Percentiles rank a stretch among this genome's conserved stretches.
Evolutionary conservation across 2,888 invertebrate genomes (phyloP).

Genomic region (Sialis fuliginosa): DNA sequence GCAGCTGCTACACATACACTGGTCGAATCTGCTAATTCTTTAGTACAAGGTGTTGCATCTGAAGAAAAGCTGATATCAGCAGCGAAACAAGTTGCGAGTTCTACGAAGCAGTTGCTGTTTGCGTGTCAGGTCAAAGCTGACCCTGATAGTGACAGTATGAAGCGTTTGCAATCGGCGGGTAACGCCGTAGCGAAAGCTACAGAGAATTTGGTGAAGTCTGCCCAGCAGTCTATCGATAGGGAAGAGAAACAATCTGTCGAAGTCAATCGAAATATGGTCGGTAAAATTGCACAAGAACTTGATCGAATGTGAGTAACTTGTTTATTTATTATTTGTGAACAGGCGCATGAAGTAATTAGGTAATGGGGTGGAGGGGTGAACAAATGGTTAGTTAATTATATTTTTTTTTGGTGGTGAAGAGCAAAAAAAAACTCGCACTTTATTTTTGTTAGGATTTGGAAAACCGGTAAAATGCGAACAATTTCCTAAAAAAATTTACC

Average conservation of each 20-base stretch:
- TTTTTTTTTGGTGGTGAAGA: no score
- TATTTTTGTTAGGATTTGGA: no score
- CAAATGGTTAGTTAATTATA: no score
- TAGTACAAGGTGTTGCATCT: slow-evolving; percentile 83
- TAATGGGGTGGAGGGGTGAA: no score
- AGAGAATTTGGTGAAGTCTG: slow-evolving; percentile 89
- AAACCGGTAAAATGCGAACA: no score
- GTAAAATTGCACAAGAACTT: slow-evolving; percentile 92
- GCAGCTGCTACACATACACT: slow-evolving; percentile 95
- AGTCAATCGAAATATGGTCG: slow-evolving; percentile 85
- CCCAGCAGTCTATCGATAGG: slow-evolving; percentile 77
- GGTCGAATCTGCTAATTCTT: slow-evolving; percentile 93
- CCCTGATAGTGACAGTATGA: slow-evolving; percentile 83
- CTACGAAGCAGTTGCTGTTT: slow-evolving; percentile 91
- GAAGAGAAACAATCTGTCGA: slow-evolving; percentile 85
- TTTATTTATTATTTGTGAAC: neutral
- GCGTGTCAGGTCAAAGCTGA: slow-evolving; percentile 99
- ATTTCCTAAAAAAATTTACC: no score
- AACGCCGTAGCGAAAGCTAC: slow-evolving; percentile 96
- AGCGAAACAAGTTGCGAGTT: slow-evolving; percentile 90
- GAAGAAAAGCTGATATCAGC: slow-evolving; percentile 95
- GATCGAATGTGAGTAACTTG: slow-evolving; percentile 51
- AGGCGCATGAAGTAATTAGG: no score
- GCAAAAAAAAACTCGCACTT: no score
- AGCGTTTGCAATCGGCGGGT: slow-evolving; percentile 83